Base-by-base conservation (phyloP, 1,140 invertebrate species). In the Limonius californicus region DNA sequence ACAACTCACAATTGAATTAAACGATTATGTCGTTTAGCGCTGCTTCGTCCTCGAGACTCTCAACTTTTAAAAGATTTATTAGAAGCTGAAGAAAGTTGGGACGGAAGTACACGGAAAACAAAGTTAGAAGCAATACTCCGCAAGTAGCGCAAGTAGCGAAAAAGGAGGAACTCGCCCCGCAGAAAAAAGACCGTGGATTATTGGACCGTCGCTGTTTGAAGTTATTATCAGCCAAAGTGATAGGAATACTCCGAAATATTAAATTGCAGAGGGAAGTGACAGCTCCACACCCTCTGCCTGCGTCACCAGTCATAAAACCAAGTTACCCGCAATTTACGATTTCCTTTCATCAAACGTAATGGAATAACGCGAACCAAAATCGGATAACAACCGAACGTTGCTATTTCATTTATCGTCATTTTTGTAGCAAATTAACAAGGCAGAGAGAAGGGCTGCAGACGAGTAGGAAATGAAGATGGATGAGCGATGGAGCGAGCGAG, bases 1-100 rank as follows among this genome's bases (percentile, higher is more conserved):
- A 63, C 20, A 55, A 55, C 56, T 65, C 54, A 57, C 66, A 68
- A 68, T 68, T 65, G 66, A 68, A 68, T 68, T 68, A 68, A 68
- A 65, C 61, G 66, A 68, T 68, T 63, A 68, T 63, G 61, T 68
- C 55, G 58, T 65, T 68, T 58, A 67, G 62, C 65, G 59, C 56
- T 43, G 66, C 61, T 62, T 57, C 61, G 16, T 57, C 54, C 54
- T 59, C 63, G 45, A 27, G 27, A 55, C 53, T 55, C 27, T 50
- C 45, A 50, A 50, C 45, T 50, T 50, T 50, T 55, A 23, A 23
- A 55, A 32, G 53, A 55, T 55, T 55, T 55, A 55, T 55, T 55
- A 55, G 53, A 55, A 55, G 53, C 45, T 55, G 12, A 19, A 55
- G 27, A 55, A 55, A 55, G n/a, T 55, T 55, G 21, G n/a, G 11